These are phyloP conservation scores for Megaceryle torquata DNA, from an alignment of 2,113 vertebrate genomes.

Conservation along the genomic window DNA sequence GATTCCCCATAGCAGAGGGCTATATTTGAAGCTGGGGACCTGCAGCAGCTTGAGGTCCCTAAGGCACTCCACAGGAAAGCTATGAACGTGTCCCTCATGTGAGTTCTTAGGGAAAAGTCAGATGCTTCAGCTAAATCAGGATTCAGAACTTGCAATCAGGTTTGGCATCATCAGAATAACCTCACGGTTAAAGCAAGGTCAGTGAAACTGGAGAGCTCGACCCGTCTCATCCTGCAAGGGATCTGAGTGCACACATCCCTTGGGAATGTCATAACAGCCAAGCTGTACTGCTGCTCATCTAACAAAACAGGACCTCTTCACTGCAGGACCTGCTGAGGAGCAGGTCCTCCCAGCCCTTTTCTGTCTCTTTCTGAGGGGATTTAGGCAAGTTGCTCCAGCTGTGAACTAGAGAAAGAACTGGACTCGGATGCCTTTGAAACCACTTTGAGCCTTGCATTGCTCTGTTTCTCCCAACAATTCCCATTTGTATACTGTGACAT, in stretches of 20 bases:
- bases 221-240: neutral
- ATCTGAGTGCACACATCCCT: neutral
- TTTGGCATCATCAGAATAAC: neutral
- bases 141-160: neutral
- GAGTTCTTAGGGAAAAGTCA: neutral
- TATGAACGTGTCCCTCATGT: neutral
- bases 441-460: conserved; percentile 9
- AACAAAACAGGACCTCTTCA: neutral
- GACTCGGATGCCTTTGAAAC: neutral
- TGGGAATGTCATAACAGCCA: accelerated
- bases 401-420: neutral
- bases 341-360: neutral
- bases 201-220: accelerated
- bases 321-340: neutral
- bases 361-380: neutral
- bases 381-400: neutral
- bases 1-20: neutral
- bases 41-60: neutral
- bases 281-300: accelerated
- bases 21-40: neutral
- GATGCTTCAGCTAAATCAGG: neutral
- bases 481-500: conserved; percentile 45
- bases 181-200: neutral
- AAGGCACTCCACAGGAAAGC: neutral
- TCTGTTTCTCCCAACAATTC: conserved; percentile 26